Evolutionary conservation across 1,140 invertebrate species (phyloP), one percentile per base, ranked within the genome.

Genomic region (Arion vulgaris): DNA sequence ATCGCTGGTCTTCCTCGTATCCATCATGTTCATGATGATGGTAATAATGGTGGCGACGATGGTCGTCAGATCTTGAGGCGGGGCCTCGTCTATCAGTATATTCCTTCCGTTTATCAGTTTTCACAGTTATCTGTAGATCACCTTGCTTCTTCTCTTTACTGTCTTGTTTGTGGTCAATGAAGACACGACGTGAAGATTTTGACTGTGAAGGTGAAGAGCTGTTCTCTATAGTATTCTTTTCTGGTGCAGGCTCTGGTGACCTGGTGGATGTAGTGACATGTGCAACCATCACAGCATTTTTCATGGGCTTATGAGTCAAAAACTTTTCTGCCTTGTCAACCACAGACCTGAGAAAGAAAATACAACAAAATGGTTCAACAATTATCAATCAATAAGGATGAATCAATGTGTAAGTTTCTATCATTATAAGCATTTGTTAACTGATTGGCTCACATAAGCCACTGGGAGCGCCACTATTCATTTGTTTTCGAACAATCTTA

Each of bases 301-400:
- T 85, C 36, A 84, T 84, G 34, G 84, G 88, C 79, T 90, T 90
- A 66, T 89, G 84, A 19, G 85, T 82, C 19, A 90, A 81, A 34
- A 87, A 87, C 69, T 89, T 90, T 68, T 89, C 88, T 71, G 89
- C 89, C 82, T 86, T 87, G 68, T 90, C 88, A 71, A 90, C 88
- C 1, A 90, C 86, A 80, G 89, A 90, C 78, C 89, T 90, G 82
- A 34, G 85, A 84, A 49, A 7, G 41, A 11, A 73, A 34, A 34
- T 0, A 23, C 32, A 51, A n/a, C 15, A 45, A 45, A 45, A 5
- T 45, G n/a, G 13, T 1, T 75, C 15, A 76, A 1, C 32, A n/a
- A 66, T 66, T 5, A 66, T n/a, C 23, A 32, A 66, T 5, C 32
- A 26, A 66, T 36, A 36, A 39, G 45, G 38, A 34, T 38, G 19